Base-by-base conservation (phyloP, 1,140 invertebrate genomes). In the Drosophila jambulina region DNA sequence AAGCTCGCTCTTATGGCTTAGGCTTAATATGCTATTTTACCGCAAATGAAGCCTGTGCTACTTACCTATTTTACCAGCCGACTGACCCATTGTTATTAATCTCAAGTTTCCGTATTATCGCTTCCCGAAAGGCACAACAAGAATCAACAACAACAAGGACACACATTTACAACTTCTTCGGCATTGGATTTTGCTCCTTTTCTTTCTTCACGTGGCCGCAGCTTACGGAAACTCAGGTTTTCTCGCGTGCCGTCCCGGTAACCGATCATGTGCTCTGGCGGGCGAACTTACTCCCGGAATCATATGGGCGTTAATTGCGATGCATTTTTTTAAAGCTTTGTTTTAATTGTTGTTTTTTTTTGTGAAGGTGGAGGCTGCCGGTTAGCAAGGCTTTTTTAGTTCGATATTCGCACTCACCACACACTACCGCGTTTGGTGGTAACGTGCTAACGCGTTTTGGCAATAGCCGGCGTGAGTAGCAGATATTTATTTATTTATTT, bases 31-130 rank as follows among this genome's bases (percentile, higher is more conserved):
- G 19, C 4, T 13, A 25, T 48, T n/a, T 19, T 9, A 32, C 29
- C 19, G 1, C 15, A 25, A 61, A 17, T 27, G 12, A n/a, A 40
- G 34, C 54, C 36, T 17, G 4, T 4, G 10, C 43, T n/a, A 83
- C 91, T 92, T 76, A 92, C 91, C 91, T 54, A 92, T 92, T 92
- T 92, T 92, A 70, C 91, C 58, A 42, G 91, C 91, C 80, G 91
- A 91, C 70, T 92, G 91, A 54, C 91, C 91, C 91, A 92, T 91
- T 74, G 45, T 62, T 82, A 82, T 40, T 49, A 43, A 49, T 62
- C 70, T 77, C 74, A 75, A 63, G 42, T 19, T 54, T 21, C 12
- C 62, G 27, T 57, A 19, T 64, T 45, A 45, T 51, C 21, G 58
- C 25, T 78, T 70, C 40, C 58, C 29, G 19, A 38, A 76, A 64